phyloP scores from a whole-genome alignment of 2,113 vertebrate genomes.

The Procapra przewalskii region DNA sequence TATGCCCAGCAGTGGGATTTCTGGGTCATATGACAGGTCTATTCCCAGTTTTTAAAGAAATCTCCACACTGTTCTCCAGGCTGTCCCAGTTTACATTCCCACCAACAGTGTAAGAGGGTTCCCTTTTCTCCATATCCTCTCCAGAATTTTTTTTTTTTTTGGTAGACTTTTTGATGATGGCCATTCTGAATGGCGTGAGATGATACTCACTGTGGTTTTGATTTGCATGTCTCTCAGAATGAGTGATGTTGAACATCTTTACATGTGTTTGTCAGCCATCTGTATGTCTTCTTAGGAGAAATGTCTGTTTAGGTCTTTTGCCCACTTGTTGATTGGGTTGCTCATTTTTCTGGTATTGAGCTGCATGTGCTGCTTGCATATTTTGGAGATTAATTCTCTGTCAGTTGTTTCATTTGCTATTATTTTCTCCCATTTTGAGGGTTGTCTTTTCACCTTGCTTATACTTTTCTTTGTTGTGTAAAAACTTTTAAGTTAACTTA shows the following conservation, averaged over 20 bases:
- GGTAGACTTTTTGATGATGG: not conserved
- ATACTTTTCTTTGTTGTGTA: not conserved
- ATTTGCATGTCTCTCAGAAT: not conserved
- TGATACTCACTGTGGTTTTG: not conserved
- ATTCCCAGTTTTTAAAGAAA: not conserved
- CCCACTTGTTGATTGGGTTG: not conserved
- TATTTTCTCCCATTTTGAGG: not conserved
- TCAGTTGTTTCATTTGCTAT: not conserved
- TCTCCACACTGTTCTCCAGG: not conserved
- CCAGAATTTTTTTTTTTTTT: not conserved
- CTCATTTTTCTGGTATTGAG: not conserved
- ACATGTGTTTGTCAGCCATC: not conserved
- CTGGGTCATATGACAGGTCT: not conserved
- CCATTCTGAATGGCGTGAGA: not conserved
- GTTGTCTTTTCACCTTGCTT: not conserved
- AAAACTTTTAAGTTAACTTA: too few species aligned
- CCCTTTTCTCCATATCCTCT: not conserved
- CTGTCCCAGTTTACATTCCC: not conserved
- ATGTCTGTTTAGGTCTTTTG: not conserved
- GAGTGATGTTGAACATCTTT: not conserved
- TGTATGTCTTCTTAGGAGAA: not conserved
- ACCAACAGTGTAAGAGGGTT: not conserved
- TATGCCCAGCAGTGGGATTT: not conserved
- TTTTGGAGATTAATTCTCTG: not conserved
- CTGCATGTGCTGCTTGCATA: not conserved